Evolutionary conservation across 1,140 invertebrate species (phyloP).

Genomic region (Listronotus bonariensis): DNA sequence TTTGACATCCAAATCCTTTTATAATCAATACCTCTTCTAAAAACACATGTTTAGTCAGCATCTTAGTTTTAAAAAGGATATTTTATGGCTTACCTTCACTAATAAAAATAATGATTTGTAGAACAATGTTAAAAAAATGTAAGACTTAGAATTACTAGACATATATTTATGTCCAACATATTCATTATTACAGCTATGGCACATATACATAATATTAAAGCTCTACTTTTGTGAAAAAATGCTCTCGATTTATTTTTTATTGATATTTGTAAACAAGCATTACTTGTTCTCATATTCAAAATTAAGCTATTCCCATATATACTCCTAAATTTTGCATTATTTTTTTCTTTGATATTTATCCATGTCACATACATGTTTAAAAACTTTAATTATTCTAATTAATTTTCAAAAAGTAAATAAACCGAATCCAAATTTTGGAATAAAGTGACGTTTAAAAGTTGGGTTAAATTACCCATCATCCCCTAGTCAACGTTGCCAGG

Average conservation of each 20-base stretch:
- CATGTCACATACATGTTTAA: neutral
- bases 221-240: neutral
- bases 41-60: conserved; percentile 37
- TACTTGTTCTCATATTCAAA: conserved; percentile 15
- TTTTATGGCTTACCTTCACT: conserved; percentile 5
- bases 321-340: conserved; percentile 6
- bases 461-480: too few relatives aligned
- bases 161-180: neutral
- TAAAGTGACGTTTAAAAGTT: neutral
- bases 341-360: neutral
- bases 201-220: conserved; percentile 3
- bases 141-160: conserved; percentile 8
- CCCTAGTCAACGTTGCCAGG: neutral
- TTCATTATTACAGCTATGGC: neutral
- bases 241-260: conserved; percentile 10
- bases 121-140: neutral
- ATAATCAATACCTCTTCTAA: conserved; percentile 60
- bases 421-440: neutral
- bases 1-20: conserved; percentile 61
- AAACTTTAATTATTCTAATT: neutral
- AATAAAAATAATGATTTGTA: conserved; percentile 1
- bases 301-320: conserved; percentile 9
- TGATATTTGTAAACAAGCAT: conserved; percentile 6
- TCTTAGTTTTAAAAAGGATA: neutral
- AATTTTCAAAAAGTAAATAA: neutral